These are phyloP conservation scores for Diorhabda elongata DNA, from an alignment of 1,140 invertebrate genomes.

Conservation along the genomic window DNA sequence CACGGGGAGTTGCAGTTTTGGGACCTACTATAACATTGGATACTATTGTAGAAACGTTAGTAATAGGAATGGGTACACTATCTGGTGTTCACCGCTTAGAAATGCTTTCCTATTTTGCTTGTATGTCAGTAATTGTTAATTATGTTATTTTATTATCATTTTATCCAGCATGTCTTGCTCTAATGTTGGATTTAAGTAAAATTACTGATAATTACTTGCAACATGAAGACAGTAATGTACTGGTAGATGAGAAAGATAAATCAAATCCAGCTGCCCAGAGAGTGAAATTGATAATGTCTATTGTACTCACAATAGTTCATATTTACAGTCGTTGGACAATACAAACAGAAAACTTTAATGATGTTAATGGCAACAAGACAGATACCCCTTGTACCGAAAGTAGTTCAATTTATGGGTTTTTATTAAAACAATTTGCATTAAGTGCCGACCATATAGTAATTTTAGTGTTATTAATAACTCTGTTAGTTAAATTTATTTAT, in stretches of 20 bases:
- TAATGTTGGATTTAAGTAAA: conserved; percentile 34
- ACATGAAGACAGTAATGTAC: conserved; percentile 30
- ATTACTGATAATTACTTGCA: conserved; percentile 34
- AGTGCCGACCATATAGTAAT: conserved; percentile 87
- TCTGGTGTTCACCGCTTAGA: conserved; percentile 50
- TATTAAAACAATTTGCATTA: conserved; percentile 55
- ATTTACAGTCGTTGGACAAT: conserved; percentile 56
- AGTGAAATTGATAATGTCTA: conserved; percentile 91
- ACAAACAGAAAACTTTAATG: conserved; percentile 31
- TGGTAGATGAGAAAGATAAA: conserved; percentile 37
- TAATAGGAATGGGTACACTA: conserved; percentile 74
- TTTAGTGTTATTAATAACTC: conserved; percentile 72
- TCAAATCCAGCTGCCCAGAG: conserved; percentile 86
- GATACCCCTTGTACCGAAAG: conserved; percentile 39
- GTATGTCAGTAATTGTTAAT: conserved; percentile 37
- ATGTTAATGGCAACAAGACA: conserved; percentile 29
- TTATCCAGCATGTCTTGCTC: conserved; percentile 37
- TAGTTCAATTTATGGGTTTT: conserved; percentile 40
- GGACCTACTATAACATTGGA: conserved; percentile 73
- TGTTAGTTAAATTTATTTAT: conserved; percentile 86
- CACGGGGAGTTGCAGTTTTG: conserved; percentile 66
- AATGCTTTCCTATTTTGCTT: conserved; percentile 37
- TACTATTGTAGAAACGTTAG: conserved; percentile 68
- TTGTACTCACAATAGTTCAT: conserved; percentile 84
- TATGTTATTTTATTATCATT: conserved; percentile 41